These are phyloP conservation scores for Lasioglossum calceatum DNA, from an alignment of 2,888 invertebrate species.

Conservation along the genomic window DNA sequence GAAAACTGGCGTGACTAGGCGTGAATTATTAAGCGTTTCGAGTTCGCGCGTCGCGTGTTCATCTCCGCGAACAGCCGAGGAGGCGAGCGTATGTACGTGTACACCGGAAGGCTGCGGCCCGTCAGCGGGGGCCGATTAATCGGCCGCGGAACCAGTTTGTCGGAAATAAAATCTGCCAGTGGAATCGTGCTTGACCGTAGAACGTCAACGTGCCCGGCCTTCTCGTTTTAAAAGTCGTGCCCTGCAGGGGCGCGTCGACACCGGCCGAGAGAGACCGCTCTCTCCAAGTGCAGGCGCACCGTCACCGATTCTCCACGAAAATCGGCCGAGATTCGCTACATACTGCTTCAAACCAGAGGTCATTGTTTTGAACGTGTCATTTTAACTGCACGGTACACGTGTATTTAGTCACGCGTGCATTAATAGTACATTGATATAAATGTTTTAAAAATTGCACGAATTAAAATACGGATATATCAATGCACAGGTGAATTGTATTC, in stretches of 20 bases:
- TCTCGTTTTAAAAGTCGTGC: conserved; percentile 61
- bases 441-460: background rate
- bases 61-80: conserved; percentile 40
- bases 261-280: background rate
- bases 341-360: background rate
- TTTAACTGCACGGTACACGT: background rate
- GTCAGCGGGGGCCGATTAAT: conserved; percentile 76
- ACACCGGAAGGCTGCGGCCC: conserved; percentile 55
- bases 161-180: conserved; percentile 78
- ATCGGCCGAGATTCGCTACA: background rate
- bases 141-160: conserved; percentile 79
- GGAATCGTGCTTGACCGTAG: conserved; percentile 63
- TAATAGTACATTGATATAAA: too few species aligned
- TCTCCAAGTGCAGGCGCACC: background rate
- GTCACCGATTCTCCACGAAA: background rate
- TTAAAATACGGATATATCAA: background rate
- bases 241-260: conserved; percentile 58
- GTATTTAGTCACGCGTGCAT: too few species aligned
- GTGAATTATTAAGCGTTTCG: conserved; percentile 58
- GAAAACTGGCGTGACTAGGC: conserved; percentile 40
- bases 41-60: conserved; percentile 59
- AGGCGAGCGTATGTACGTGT: conserved; percentile 24
- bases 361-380: background rate
- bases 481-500: background rate
- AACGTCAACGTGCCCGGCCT: conserved; percentile 61